Base-by-base conservation (phyloP, 1,140 invertebrate genomes). In the Bombus confusus region DNA sequence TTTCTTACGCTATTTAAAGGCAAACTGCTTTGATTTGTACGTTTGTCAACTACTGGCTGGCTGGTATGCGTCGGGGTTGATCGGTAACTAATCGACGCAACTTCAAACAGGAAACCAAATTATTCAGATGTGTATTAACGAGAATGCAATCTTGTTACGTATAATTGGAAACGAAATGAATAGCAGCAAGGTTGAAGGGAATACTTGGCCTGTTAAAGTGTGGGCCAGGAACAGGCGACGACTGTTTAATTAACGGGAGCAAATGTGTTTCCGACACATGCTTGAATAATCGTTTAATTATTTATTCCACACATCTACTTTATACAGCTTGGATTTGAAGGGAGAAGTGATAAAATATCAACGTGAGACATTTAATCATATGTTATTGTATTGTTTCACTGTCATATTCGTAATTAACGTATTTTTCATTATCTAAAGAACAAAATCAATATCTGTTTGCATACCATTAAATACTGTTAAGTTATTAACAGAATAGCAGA, bases 241-340 rank as follows among this genome's bases (percentile, higher is more conserved):
- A 69, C 64, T 28, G 31, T 69, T 80, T 80, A 80, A 80, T 80
- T 80, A 68, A 80, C 64, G 25, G n/a, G n/a, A 52, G 64, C 31
- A 69, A 47, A 69, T 69, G 64, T 52, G 41, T 25, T 47, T 80
- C 64, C 64, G 75, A 34, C 75, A 39, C 8, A 10, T n/a, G 34
- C 62, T 47, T 66, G 64, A 79, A 64, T 64, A 79, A 47, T 37
- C 62, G 41, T 79, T 79, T 47, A 79, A 79, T 79, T 79, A 68
- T 77, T 77, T 77, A 79, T 68, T 68, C n/a, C 8, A 9, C 43
- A 9, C 25, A 3, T 37, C 10, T 43, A 57, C 31, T 52, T 52
- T 39, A 31, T 43, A 37, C 34, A 39, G 28, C 18, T 47, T 15
- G 28, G 10, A n/a, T 62, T 62, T 8, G 28, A 39, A 77, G 18